Conservation (phyloP, 2,888 invertebrate genomes). For the Lochmaea capreae region DNA sequence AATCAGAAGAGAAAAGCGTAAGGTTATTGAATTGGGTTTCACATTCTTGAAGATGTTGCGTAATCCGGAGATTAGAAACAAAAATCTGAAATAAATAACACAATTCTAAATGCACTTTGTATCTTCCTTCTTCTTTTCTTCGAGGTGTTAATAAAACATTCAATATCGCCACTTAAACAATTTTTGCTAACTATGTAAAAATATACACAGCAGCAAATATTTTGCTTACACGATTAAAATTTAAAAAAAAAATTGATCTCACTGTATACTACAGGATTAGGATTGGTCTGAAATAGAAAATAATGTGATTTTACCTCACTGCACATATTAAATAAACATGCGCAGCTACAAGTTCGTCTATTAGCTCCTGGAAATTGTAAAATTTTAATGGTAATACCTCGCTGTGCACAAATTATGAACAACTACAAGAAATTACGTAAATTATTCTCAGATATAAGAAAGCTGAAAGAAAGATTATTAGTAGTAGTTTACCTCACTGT, state of each 20-base stretch:
- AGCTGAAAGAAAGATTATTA: background rate
- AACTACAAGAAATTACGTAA: background rate
- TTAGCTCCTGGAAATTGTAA: background rate
- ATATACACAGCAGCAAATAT: background rate
- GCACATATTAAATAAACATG: slow-evolving; percentile 17
- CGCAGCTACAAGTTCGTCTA: slow-evolving; percentile 36
- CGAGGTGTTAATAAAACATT: background rate
- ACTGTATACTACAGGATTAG: slow-evolving; percentile 22
- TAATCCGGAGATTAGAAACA: too few relatives aligned
- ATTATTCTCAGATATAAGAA: background rate
- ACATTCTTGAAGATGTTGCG: too few relatives aligned
- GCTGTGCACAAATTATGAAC: background rate
- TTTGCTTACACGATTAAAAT: too few relatives aligned
- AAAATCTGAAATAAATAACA: too few relatives aligned
- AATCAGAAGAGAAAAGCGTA: too few relatives aligned
- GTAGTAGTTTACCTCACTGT: slow-evolving; percentile 42
- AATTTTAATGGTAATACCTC: background rate
- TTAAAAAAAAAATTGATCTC: slow-evolving; percentile 27
- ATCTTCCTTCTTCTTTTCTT: background rate
- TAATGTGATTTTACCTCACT: slow-evolving; percentile 39
- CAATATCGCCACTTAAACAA: background rate
- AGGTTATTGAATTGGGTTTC: too few relatives aligned
- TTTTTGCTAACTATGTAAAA: background rate
- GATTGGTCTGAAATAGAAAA: slow-evolving; percentile 5
- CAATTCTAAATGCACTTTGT: background rate